Base-by-base conservation (phyloP, 2,888 invertebrate species). In the Sesia bembeciformis region DNA sequence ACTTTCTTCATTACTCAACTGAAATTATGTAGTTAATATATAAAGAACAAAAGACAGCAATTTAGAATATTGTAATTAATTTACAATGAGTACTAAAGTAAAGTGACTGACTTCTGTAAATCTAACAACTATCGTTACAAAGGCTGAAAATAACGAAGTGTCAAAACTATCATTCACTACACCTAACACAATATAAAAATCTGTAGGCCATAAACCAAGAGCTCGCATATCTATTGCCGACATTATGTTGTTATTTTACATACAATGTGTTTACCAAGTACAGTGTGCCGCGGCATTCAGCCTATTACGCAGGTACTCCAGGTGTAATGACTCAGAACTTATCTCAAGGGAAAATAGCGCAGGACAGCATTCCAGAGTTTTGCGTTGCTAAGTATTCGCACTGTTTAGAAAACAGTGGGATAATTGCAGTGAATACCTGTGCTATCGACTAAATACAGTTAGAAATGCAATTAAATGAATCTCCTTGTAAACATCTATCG, bases 401-500 rank as follows among this genome's bases (percentile, higher is more conserved):
- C 38, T 50, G 50, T 50, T 50, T 39, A 38, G 7, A 7, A 50
- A 7, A 50, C 38, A 50, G 50, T 7, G 7, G 23, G 39, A 46
- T 46, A 46, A 50, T 50, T 7, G 39, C 39, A 7, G 39, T 50
- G 5, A 50, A 50, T 39, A 50, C n/a, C 46, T 46, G 8, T n/a
- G n/a, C 23, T 8, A 8, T 6, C 7, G 8, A 8, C n/a, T 4
- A 46, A 3, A 46, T 23, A 4, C 23, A 23, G n/a, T 46, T 46
- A 8, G 5, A 4, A 50, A 39, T 50, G 7, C 50, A 50, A 50
- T 50, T 50, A 7, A 46, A 39, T 50, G 38, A 6, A 58, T 63
- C 56, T 55, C 61, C 57, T 53, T 49, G 60, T 59, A 54, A 56
- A 57, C 62, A 70, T 63, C 63, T 59, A 68, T 67, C 65, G 60